These are phyloP conservation scores for Synanthedon vespiformis DNA, from an alignment of 2,888 invertebrate species.

Conservation along the genomic window DNA sequence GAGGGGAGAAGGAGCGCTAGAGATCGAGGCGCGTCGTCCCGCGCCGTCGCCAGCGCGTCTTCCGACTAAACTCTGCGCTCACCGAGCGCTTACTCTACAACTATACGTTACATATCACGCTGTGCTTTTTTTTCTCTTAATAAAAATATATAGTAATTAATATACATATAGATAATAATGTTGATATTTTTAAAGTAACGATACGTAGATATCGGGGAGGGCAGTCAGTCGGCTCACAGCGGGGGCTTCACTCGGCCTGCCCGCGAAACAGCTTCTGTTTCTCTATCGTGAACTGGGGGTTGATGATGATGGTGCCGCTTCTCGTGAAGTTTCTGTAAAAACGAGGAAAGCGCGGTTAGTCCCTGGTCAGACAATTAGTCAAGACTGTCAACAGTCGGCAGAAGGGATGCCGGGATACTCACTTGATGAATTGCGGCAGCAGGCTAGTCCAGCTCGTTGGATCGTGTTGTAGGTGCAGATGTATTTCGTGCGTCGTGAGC, in stretches of 20 bases:
- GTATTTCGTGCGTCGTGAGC: conserved; percentile 91
- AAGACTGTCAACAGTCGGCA: background rate
- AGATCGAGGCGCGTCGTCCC: conserved; percentile 38
- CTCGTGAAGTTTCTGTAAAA: conserved; percentile 82
- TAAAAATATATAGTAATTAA: conserved; percentile 66
- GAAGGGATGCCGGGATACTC: conserved; percentile 48
- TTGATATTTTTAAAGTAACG: conserved; percentile 69
- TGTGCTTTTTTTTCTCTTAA: conserved; percentile 69
- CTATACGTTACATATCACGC: conserved; percentile 71
- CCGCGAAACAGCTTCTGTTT: conserved; percentile 93
- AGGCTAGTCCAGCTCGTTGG: conserved; percentile 88
- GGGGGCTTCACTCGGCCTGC: conserved; percentile 63
- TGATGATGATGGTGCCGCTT: conserved; percentile 89
- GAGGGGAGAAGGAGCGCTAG: conserved; percentile 15
- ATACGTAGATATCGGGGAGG: conserved; percentile 67
- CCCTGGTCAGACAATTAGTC: background rate
- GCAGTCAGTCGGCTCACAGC: conserved; percentile 62
- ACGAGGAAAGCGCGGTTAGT: conserved; percentile 17
- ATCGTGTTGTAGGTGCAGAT: conserved; percentile 88
- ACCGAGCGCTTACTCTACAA: conserved; percentile 48
- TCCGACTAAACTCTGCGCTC: conserved; percentile 29
- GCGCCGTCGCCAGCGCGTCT: conserved; percentile 20
- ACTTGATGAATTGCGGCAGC: conserved; percentile 92
- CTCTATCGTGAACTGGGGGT: conserved; percentile 88
- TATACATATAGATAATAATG: conserved; percentile 60